A percentile compares a stretch with the other conserved stretches of the same genome.
Conservation (phyloP, 2,888 invertebrate genomes). For the Tachystola acroxantha region DNA sequence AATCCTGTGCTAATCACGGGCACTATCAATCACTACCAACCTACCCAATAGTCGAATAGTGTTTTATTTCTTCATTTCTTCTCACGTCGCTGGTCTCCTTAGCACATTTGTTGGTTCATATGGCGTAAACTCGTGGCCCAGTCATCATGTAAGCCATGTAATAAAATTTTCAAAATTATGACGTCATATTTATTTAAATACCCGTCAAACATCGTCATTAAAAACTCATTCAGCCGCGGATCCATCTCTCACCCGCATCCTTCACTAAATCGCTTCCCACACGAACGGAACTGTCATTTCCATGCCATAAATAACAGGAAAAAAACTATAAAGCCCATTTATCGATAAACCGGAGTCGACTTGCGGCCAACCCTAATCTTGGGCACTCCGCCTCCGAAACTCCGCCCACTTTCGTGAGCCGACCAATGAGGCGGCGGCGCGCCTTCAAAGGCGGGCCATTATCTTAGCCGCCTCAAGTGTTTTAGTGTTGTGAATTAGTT, state of each 20-base stretch:
- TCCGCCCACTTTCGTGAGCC: constrained; percentile 46
- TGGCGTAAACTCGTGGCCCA: too few relatives aligned
- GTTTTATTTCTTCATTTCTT: too few relatives aligned
- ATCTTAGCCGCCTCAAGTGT: constrained; percentile 47
- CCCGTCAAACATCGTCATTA: constrained; percentile 8
- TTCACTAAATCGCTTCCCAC: constrained; percentile 32
- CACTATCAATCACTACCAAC: too few relatives aligned
- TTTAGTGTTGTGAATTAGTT: constrained; percentile 30
- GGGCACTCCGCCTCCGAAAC: constrained; percentile 40
- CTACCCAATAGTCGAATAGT: too few relatives aligned
- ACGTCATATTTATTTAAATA: not conserved
- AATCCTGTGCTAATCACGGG: too few relatives aligned
- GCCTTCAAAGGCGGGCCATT: constrained; percentile 38
- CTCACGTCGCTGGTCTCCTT: too few relatives aligned
- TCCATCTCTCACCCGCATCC: constrained; percentile 40
- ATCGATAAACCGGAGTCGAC: constrained; percentile 55
- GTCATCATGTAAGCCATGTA: too few relatives aligned
- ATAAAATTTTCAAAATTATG: constrained; percentile 3
- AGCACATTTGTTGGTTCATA: too few relatives aligned
- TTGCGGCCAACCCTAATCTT: constrained; percentile 51
- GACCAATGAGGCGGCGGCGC: constrained; percentile 44
- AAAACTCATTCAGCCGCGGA: constrained; percentile 20
- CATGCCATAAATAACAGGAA: constrained; percentile 62
- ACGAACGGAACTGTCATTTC: constrained; percentile 56
- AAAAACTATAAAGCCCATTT: constrained; percentile 54